Base-by-base conservation (phyloP, 2,113 vertebrate genomes). In the Coracopsis vasa region DNA sequence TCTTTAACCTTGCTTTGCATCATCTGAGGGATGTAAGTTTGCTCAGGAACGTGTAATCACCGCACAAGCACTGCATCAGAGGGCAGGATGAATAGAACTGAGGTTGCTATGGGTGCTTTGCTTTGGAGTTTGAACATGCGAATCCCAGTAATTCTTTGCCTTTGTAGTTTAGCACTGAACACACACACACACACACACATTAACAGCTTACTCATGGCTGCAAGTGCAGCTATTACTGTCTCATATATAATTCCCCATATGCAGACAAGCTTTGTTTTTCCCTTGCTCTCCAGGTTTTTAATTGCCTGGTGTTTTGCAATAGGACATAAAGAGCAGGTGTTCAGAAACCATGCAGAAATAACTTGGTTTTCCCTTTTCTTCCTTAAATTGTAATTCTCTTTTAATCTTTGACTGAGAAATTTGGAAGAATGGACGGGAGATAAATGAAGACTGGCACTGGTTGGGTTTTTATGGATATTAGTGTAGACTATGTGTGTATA, bases 241-340 rank as follows among this genome's bases (percentile, higher is more conserved):
- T 94, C 88, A 94, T 71, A 18, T 80, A 37, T 90, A 96, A 95
- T 85, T 96, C 72, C 94, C 53, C 16, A 27, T 87, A 72, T 3
- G 0, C 78, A 64, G 50, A 86, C 71, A 41, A 70, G 87, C 77
- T 95, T 93, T 87, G 70, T 86, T 94, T 97, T 94, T 96, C 19
- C 27, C 56, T 94, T 78, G 33, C 96, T 96, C 80, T 95, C 67
- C 35, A 56, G 82, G 96, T 91, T 94, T 96, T 94, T 97, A 94
- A 94, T 93, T 95, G 90, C 88, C 78, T 70, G 25, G 45, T 88
- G 60, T 97, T 97, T 94, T 94, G 86, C 71, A 87, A 83, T 78
- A 61, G 2, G 23, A 74, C 80, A 81, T 91, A 90, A 97, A 97
- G 80, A 95, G 75, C 93, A 97, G 96, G 94, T 97, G 95, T 93